Evolutionary conservation across 2,888 invertebrate species (phyloP).

Genomic region (Patella ulyssiponensis): DNA sequence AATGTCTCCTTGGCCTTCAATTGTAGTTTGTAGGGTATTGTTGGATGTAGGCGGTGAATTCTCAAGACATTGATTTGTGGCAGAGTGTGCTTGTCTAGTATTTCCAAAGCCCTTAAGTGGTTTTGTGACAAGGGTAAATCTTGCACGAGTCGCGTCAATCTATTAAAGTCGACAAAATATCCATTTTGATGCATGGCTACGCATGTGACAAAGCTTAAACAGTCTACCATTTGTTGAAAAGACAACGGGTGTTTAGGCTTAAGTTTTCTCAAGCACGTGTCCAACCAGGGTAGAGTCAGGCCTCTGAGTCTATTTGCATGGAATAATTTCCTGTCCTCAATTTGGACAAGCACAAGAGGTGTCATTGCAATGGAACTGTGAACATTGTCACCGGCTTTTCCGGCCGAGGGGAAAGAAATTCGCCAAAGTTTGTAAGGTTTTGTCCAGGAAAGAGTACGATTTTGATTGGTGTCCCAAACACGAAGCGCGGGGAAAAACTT

Average conservation of each 20-base stretch:
- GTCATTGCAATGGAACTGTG: background rate
- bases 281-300: background rate
- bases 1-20: background rate
- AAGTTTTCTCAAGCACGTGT: background rate
- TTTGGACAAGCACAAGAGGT: background rate
- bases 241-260: background rate
- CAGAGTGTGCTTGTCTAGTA: background rate
- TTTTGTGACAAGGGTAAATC: background rate
- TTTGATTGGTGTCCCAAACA: background rate
- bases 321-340: conserved; percentile 3
- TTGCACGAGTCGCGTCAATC: background rate
- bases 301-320: background rate
- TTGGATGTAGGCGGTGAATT: background rate
- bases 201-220: background rate
- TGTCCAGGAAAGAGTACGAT: background rate
- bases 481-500: background rate
- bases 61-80: background rate
- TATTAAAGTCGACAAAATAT: conserved; percentile 4
- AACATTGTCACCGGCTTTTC: too few species aligned
- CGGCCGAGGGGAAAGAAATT: too few species aligned
- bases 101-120: background rate
- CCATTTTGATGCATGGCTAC: background rate
- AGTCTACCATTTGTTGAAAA: background rate
- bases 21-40: background rate
- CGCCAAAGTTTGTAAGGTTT: background rate